Conservation (phyloP, 2,888 invertebrate species). For the Emesis russula region DNA sequence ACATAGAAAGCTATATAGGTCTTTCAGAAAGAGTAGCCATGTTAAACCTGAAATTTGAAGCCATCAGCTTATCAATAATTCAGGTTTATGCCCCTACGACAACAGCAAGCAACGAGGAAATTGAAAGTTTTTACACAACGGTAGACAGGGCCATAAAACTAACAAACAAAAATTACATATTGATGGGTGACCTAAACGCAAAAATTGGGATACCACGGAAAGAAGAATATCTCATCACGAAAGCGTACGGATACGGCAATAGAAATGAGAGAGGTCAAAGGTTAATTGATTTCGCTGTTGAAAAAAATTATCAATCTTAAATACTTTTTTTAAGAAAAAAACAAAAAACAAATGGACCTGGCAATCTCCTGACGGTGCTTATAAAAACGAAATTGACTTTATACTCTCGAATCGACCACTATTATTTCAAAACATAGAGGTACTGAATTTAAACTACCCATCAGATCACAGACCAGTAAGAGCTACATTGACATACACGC, state of each 20-base stretch:
- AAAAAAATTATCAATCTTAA: constrained; percentile 66
- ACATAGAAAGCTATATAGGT: no score
- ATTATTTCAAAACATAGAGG: constrained; percentile 39
- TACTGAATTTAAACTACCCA: constrained; percentile 48
- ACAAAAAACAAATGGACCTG: constrained; percentile 79
- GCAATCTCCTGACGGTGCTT: constrained; percentile 62
- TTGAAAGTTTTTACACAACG: constrained; percentile 62
- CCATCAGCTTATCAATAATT: constrained; percentile 18
- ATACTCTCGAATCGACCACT: constrained; percentile 46
- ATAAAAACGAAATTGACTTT: constrained; percentile 58
- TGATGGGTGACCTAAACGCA: constrained; percentile 66
- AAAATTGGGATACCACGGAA: constrained; percentile 10
- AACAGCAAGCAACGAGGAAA: constrained; percentile 61
- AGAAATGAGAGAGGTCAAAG: constrained; percentile 83
- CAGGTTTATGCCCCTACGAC: constrained; percentile 82
- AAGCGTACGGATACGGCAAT: constrained; percentile 72
- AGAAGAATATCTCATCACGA: constrained; percentile 67
- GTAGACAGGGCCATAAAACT: constrained; percentile 59
- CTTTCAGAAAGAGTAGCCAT: no score
- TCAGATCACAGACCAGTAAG: constrained; percentile 1
- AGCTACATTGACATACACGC: constrained; percentile 28
- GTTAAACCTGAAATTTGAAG: not conserved
- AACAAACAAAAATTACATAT: constrained; percentile 63
- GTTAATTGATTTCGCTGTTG: constrained; percentile 78
- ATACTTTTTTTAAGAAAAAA: constrained; percentile 48